Evolutionary conservation across 1,140 invertebrate species (phyloP), one percentile per base, ranked within the genome.

Genomic region (Bombyx mandarina): DNA sequence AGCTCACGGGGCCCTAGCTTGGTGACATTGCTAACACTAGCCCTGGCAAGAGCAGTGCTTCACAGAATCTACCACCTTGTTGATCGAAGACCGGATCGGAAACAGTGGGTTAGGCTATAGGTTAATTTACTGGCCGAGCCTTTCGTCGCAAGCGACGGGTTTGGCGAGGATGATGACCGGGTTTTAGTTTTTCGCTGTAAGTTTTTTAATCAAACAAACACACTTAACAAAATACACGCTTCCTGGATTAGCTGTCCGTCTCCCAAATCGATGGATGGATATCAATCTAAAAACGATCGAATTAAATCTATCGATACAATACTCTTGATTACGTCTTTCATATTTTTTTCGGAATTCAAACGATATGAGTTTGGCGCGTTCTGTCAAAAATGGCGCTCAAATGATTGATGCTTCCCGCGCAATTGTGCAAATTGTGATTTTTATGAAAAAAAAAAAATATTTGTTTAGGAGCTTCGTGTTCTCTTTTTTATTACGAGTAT

Each of bases 261-360:
- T 62, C 44, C 57, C 52, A 45, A 64, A 62, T 74, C 73, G 75
- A 83, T 79, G 70, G 74, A 79, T 58, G 47, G 52, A 60, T 35
- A 77, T 80, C 77, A 77, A 79, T 78, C 73, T 75, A 77, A 79
- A 80, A 70, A 73, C 26, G 67, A 72, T 69, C 67, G 52, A 67
- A 46, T 63, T 57, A 67, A 48, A 60, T 69, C 52, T 57, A 69
- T 67, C 64, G 62, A 57, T 67, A 83, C 80, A 83, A 83, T 82
- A 58, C 62, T 43, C 67, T 75, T 83, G 79, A 83, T 83, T 83
- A 69, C 59, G 56, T 44, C 42, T 76, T 75, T 79, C 61, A 65
- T 63, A 46, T 54, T 45, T 66, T 72, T 77, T 68, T 66, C 62
- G 59, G 62, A 73, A 71, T 75, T 65, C 52, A 65, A 69, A 73